phyloP scores from a whole-genome alignment of 2,797 vertebrate genomes.

The Uromys caudimaculatus region DNA sequence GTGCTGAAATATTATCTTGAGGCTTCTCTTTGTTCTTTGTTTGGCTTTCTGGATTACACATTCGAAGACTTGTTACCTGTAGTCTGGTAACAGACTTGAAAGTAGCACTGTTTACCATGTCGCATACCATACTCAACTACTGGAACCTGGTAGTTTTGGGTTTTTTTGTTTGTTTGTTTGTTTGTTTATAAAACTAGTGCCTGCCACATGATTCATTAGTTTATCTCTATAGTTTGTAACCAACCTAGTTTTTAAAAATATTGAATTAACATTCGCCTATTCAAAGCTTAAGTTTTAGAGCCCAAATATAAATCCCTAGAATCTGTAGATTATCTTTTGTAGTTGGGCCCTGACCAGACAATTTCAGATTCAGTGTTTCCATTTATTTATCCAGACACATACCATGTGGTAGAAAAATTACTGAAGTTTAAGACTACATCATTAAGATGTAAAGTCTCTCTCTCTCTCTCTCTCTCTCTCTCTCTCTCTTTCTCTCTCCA shows the following conservation, averaged over 20 bases:
- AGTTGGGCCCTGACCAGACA: not conserved
- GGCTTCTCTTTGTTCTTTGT: constrained; percentile 42
- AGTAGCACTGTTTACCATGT: not conserved
- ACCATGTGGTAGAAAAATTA: not conserved
- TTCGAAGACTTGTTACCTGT: constrained; percentile 1
- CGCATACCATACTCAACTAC: not conserved
- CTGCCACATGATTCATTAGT: not conserved
- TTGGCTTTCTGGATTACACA: constrained; percentile 28
- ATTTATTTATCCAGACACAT: not conserved
- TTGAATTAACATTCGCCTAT: not conserved
- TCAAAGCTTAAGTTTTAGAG: constrained; percentile 19
- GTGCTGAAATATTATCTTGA: not conserved
- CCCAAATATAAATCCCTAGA: not conserved
- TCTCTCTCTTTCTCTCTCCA: not conserved
- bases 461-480: not conserved
- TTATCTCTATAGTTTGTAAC: constrained; percentile 59
- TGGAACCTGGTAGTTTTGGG: not conserved
- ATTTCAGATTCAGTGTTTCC: constrained; percentile 50
- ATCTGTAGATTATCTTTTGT: constrained; percentile 27
- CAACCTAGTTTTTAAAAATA: constrained; percentile 51
- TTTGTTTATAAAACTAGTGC: not conserved
- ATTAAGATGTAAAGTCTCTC: not conserved
- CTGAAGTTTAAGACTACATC: not conserved
- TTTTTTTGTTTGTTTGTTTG: too few species aligned
- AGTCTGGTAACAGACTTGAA: not conserved